Percentiles rank a stretch among this genome's conserved stretches.
Conservation (phyloP, 2,113 vertebrate species). For the Podarcis muralis region DNA sequence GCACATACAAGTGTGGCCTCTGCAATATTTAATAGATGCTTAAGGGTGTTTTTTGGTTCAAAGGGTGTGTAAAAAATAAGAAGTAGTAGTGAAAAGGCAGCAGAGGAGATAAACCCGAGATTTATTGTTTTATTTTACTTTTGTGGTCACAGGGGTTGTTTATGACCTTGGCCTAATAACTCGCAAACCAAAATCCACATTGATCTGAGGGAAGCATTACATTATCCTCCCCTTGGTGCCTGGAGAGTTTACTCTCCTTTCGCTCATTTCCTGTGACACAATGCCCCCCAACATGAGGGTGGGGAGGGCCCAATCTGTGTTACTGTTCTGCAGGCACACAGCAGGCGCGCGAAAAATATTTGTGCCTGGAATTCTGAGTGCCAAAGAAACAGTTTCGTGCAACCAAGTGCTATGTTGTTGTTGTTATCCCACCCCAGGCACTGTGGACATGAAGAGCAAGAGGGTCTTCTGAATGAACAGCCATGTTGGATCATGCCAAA, state of each 20-base stretch:
- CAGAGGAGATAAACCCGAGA: slow-evolving; percentile 59
- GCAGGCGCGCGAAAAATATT: too few species aligned
- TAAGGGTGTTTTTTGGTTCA: slow-evolving; percentile 24
- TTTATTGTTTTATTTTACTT: slow-evolving; percentile 62
- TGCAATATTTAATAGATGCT: slow-evolving; percentile 40
- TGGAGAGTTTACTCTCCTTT: background rate
- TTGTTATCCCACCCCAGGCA: background rate
- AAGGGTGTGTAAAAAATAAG: background rate
- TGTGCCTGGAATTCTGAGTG: too few species aligned
- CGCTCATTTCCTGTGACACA: background rate
- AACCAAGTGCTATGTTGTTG: too few species aligned
- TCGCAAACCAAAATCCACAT: slow-evolving; percentile 64
- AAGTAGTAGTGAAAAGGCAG: background rate
- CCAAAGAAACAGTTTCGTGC: background rate
- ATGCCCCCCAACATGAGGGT: background rate
- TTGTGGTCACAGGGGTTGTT: slow-evolving; percentile 66
- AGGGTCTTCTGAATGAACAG: background rate
- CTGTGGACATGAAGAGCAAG: background rate
- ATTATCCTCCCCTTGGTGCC: slow-evolving; percentile 16
- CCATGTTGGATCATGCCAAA: too few species aligned
- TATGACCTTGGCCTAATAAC: slow-evolving; percentile 69
- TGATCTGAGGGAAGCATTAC: slow-evolving; percentile 49
- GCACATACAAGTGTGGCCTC: background rate
- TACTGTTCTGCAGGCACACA: background rate
- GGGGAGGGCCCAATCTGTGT: too few species aligned